Percentiles rank a stretch among this genome's conserved stretches.
Conservation (phyloP, 1,140 invertebrate genomes). For the Drosophila novamexicana region DNA sequence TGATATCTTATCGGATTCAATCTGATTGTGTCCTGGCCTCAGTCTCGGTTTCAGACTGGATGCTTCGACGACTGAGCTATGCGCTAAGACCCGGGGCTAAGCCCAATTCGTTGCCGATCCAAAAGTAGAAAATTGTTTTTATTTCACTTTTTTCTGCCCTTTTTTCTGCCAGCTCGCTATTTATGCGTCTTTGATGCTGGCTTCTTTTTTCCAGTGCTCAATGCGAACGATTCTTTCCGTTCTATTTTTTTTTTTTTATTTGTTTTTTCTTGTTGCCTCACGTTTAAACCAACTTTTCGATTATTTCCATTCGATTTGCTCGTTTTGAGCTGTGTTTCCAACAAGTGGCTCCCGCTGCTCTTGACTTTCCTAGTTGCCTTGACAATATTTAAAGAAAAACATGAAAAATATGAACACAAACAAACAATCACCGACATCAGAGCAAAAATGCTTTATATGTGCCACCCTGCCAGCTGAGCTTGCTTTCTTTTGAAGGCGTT, state of each 20-base stretch:
- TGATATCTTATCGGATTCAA: conserved; percentile 43
- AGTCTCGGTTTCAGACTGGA: conserved; percentile 4
- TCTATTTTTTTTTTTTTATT: conserved; percentile 11
- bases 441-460: not conserved
- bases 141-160: conserved; percentile 12
- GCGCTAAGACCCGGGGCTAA: conserved; percentile 28
- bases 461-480: not conserved
- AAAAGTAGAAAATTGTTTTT: conserved; percentile 35
- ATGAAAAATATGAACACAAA: conserved; percentile 45
- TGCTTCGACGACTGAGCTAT: conserved; percentile 29
- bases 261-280: not conserved
- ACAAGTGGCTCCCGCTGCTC: conserved; percentile 30
- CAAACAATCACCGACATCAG: conserved; percentile 41
- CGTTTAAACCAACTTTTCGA: conserved; percentile 42
- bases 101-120: conserved; percentile 34
- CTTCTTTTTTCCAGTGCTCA: not conserved
- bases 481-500: not conserved
- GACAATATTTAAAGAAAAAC: conserved; percentile 36
- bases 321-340: conserved; percentile 38
- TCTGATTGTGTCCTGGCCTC: conserved; percentile 15
- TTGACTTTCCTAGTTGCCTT: conserved; percentile 11
- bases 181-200: conserved; percentile 43
- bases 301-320: conserved; percentile 54
- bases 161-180: conserved; percentile 21
- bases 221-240: not conserved